Conservation (phyloP, 2,113 vertebrate genomes). For the Megalops atlanticus region DNA sequence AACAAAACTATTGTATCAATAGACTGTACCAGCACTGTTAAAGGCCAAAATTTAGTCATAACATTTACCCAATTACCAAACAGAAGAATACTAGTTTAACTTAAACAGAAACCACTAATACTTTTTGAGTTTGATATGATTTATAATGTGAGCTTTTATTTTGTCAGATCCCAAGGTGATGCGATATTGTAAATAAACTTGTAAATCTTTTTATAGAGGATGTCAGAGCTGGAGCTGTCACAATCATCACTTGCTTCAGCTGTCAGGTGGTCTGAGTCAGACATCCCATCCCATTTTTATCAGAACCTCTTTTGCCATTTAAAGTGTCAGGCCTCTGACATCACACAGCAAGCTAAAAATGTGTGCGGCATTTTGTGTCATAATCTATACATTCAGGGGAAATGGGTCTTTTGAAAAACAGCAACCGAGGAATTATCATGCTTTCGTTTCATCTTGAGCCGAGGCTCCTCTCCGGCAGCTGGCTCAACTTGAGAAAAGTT, state of each 20-base stretch:
- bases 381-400: not conserved
- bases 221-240: not conserved
- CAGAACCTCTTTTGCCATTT: not conserved
- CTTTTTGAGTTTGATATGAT: not conserved
- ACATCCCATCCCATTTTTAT: not conserved
- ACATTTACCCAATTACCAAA: too few species aligned
- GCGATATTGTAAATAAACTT: not conserved
- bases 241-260: not conserved
- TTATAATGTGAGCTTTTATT: not conserved
- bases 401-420: too few species aligned
- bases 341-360: not conserved
- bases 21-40: too few species aligned
- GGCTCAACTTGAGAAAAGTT: too few species aligned
- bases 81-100: too few species aligned
- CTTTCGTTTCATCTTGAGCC: too few species aligned
- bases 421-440: too few species aligned
- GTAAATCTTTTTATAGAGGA: not conserved
- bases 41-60: too few species aligned
- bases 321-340: not conserved
- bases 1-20: too few species aligned
- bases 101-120: too few species aligned
- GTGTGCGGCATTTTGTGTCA: too few species aligned
- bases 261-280: not conserved
- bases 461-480: too few species aligned
- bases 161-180: not conserved